Evolutionary conservation across 2,888 invertebrate species (phyloP).

Genomic region (Entomobrya proxima): DNA sequence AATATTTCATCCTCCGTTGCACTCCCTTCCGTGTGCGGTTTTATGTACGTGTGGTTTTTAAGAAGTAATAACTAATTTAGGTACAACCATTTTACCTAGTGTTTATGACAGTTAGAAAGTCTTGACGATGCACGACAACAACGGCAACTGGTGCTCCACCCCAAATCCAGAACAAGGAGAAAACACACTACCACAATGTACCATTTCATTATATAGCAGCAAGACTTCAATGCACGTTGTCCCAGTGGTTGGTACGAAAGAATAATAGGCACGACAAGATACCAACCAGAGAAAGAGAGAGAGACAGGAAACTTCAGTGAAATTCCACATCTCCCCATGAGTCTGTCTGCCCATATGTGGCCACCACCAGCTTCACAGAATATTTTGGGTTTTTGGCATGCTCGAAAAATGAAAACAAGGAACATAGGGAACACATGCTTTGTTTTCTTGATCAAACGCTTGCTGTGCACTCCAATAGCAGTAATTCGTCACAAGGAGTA

Average conservation of each 20-base stretch:
- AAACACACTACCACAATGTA: neutral
- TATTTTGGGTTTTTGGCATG: neutral
- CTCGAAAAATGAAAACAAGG: neutral
- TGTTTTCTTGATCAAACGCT: no score
- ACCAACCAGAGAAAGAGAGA: no score
- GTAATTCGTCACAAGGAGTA: no score
- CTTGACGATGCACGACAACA: neutral
- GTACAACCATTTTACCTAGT: neutral
- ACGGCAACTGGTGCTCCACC: slow-evolving; percentile 30
- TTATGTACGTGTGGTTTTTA: neutral
- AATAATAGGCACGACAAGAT: neutral
- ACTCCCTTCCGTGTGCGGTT: no score
- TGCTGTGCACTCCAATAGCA: no score
- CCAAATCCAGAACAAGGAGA: neutral
- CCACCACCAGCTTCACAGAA: no score
- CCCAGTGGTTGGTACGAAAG: slow-evolving; percentile 24
- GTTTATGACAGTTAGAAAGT: slow-evolving; percentile 16
- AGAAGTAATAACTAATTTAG: neutral
- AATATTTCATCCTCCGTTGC: slow-evolving; percentile 11
- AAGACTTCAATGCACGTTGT: neutral
- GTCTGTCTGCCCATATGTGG: neutral
- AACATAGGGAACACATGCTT: neutral
- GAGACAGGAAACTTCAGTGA: neutral
- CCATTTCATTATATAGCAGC: neutral
- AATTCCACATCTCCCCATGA: slow-evolving; percentile 5